Evolutionary conservation across 2,888 invertebrate species (phyloP).

Genomic region (Myathropa florea): DNA sequence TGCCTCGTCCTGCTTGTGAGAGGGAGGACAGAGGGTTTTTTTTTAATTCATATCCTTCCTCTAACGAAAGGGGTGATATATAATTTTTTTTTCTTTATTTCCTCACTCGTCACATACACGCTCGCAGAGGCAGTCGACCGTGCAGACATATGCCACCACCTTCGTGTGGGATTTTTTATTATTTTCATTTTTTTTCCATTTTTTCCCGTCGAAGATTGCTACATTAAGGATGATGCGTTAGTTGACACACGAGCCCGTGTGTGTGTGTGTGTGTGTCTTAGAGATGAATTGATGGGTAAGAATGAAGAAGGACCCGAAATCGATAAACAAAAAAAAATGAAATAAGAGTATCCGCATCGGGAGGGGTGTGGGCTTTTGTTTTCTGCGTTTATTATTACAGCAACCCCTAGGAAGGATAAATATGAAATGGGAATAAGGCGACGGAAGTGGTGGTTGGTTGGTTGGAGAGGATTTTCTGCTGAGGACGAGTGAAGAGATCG

Average conservation of each 20-base stretch:
- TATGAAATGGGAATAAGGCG: neutral
- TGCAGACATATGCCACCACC: neutral
- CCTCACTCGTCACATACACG: neutral
- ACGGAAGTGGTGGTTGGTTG: too few species aligned
- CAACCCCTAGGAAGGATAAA: neutral
- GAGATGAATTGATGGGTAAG: constrained; percentile 48
- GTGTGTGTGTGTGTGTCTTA: neutral
- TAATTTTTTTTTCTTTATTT: neutral
- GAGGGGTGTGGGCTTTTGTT: neutral
- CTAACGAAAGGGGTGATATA: neutral
- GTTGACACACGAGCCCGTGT: neutral
- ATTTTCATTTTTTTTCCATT: neutral
- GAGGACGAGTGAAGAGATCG: too few species aligned
- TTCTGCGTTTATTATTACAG: neutral
- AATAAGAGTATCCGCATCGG: neutral
- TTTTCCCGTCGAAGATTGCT: constrained; percentile 4
- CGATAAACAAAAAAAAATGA: constrained; percentile 46
- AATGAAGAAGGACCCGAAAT: constrained; percentile 40
- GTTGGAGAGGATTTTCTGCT: too few species aligned
- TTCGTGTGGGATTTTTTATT: neutral
- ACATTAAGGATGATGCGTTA: constrained; percentile 37
- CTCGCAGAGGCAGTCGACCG: neutral
- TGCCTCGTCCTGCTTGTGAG: too few species aligned
- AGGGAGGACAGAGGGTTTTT: neutral
- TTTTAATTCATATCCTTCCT: neutral